These are phyloP conservation scores for Glyptemys insculpta DNA, from an alignment of 2,797 vertebrate genomes.

Conservation along the genomic window DNA sequence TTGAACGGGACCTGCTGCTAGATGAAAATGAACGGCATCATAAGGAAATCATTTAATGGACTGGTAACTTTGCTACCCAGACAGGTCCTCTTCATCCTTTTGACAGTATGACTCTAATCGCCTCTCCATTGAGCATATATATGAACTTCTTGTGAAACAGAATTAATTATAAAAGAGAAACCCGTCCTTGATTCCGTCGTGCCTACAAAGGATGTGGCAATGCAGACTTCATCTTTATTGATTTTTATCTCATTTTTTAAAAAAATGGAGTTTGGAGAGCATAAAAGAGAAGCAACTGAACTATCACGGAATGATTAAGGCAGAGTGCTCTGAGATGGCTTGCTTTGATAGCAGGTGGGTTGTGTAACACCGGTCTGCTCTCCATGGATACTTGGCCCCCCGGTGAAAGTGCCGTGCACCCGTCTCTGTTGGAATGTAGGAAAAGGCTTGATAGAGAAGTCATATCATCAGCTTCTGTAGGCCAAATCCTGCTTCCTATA, in stretches of 20 bases:
- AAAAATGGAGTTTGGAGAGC: background rate
- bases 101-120: background rate
- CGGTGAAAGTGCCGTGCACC: background rate
- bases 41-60: background rate
- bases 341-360: background rate
- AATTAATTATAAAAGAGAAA: background rate
- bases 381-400: background rate
- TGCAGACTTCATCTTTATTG: background rate
- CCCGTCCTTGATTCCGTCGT: background rate
- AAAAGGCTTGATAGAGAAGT: background rate
- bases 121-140: background rate
- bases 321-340: background rate
- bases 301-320: background rate
- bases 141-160: background rate
- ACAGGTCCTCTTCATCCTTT: background rate
- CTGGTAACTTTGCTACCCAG: background rate
- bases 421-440: background rate
- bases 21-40: background rate
- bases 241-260: background rate
- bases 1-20: background rate
- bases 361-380: background rate
- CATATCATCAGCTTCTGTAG: background rate
- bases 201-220: background rate
- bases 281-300: conserved; percentile 3
- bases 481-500: background rate